Evolutionary conservation across 1,140 invertebrate species (phyloP).

Genomic region (Temnothorax nylanderi): DNA sequence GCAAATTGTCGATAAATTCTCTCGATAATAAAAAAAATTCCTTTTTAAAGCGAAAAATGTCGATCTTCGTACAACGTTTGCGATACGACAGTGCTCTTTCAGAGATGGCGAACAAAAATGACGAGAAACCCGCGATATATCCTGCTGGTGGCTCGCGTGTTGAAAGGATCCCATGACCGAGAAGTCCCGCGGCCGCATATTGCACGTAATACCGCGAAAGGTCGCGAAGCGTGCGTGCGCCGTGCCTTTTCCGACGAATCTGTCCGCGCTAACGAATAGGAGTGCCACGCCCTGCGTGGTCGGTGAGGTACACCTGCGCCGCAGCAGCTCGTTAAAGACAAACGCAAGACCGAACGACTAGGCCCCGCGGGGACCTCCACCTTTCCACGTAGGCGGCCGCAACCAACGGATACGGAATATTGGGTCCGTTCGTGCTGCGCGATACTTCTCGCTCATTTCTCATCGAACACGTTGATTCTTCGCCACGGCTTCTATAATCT

Average conservation of each 20-base stretch:
- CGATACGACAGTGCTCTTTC: not conserved
- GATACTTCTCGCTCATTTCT: not conserved
- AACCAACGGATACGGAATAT: slow-evolving; percentile 50
- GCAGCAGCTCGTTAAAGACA: slow-evolving; percentile 76
- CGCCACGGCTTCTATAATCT: not conserved
- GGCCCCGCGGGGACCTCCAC: slow-evolving; percentile 62
- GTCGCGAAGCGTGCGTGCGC: slow-evolving; percentile 55
- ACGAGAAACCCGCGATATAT: not conserved
- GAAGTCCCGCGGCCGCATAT: slow-evolving; percentile 36
- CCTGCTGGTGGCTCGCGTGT: slow-evolving; percentile 17
- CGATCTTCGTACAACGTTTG: not conserved
- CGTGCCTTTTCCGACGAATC: slow-evolving; percentile 57
- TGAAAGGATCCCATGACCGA: slow-evolving; percentile 56
- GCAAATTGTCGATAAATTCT: slow-evolving; percentile 1
- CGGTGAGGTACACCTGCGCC: slow-evolving; percentile 77
- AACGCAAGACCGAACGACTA: slow-evolving; percentile 67
- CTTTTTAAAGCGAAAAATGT: too few species aligned
- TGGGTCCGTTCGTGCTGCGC: slow-evolving; percentile 6
- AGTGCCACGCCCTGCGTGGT: slow-evolving; percentile 78
- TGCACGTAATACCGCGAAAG: slow-evolving; percentile 67
- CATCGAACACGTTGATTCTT: slow-evolving; percentile 43
- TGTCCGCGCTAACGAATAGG: slow-evolving; percentile 79
- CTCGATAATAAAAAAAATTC: not conserved
- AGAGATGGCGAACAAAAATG: not conserved
- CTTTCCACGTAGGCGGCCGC: slow-evolving; percentile 57